Base-by-base conservation (phyloP, 1,140 invertebrate genomes). In the Papilio xuthus region DNA sequence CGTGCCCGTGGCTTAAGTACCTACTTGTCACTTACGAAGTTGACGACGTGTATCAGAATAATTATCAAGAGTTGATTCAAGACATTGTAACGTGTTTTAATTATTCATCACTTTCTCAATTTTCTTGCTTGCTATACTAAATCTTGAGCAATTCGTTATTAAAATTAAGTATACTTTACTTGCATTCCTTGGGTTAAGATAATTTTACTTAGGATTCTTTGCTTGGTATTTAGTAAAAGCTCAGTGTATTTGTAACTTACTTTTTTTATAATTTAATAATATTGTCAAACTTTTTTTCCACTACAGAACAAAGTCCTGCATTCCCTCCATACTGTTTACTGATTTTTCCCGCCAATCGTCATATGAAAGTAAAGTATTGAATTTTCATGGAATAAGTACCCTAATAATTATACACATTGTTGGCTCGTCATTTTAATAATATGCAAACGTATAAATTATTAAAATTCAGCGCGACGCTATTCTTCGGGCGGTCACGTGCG, bases 401-500 rank as follows among this genome's bases (percentile, higher is more conserved):
- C 28, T 15, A 67, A 23, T 28, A 26, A 26, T 67, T 18, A 67
- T 67, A 67, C 23, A 63, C 60, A 67, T 67, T 67, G 26, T 28
- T 23, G 32, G 69, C 18, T 12, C 18, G 32, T 71, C n/a, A 23
- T 37, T 42, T 63, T 67, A 67, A 56, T 44, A 73, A 74, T 63
- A 78, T 56, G 63, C 47, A 80, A 83, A 82, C 78, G 80, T 80
- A 84, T 84, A 84, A 87, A 85, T 83, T 84, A 85, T 89, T 88
- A 86, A 90, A 86, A 89, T 89, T 87, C 88, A 81, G 80, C 78
- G 71, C 72, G 78, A 76, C 76, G 77, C 37, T 77, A 72, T 56
- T 72, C 77, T 81, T 26, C 77, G 81, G 80, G 67, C 85, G 81
- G 88, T 86, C 88, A 90, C 89, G 89, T 84, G 81, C 86, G 69